Evolutionary conservation across 1,140 invertebrate genomes (phyloP), one percentile per base, ranked within the genome.

Genomic region (Belonocnema kinseyi): DNA sequence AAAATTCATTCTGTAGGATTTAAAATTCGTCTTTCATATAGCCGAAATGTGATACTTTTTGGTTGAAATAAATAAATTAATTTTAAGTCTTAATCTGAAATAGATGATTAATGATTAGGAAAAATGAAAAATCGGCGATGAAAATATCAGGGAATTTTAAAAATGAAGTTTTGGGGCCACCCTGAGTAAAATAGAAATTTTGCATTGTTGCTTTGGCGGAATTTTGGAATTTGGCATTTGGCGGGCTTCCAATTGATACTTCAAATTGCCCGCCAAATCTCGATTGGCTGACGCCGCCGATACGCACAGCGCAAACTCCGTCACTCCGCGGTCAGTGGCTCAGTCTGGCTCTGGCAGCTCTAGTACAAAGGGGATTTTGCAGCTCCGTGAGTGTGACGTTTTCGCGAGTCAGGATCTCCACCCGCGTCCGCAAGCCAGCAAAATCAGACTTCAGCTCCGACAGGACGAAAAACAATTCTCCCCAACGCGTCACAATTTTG

Each of bases 281-380:
- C 78, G 54, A 77, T 71, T 50, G 77, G 33, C 61, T 66, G 72
- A 66, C 53, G 72, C 56, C 50, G 78, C 71, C 17, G 56, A 56
- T 46, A 17, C 52, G 72, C 52, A 40, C 54, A 51, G 50, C 77
- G 33, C 52, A 11, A 46, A 11, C 26, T 46, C 72, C 76, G 56
- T 74, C 26, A 58, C 40, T 46, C 56, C 73, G 46, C 50, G 74
- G 78, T 50, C 79, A 90, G 88, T 90, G 84, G 88, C 86, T 46
- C 85, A 86, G 81, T 46, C 83, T 81, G 88, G 88, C 85, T 79
- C 88, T 84, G 85, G 87, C 81, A 85, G 87, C 83, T 82, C 77
- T 71, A 73, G 73, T 83, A 87, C 83, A 85, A 84, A 46, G 78
- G 77, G 76, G 21, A 82, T 84, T 75, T 79, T 85, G 76, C 76